phyloP scores from a whole-genome alignment of 2,113 vertebrate genomes.

The Dasyurus viverrinus region DNA sequence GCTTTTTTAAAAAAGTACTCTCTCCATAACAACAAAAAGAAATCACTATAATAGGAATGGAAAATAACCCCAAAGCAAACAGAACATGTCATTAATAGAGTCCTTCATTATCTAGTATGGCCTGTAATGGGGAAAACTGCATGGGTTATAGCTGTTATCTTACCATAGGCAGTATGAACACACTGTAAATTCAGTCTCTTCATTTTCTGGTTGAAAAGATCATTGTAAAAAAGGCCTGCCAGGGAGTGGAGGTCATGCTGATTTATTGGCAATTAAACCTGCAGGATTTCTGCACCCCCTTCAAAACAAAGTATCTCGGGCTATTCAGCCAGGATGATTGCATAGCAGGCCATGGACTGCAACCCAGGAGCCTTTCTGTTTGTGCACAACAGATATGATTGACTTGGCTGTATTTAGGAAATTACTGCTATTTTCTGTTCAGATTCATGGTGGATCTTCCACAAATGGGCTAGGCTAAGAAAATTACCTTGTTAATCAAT shows the following conservation, averaged over 20 bases:
- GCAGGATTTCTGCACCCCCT: constrained; percentile 90
- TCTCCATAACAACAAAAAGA: constrained; percentile 75
- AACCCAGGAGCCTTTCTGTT: constrained; percentile 77
- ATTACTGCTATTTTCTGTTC: constrained; percentile 76
- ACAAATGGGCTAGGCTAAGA: constrained; percentile 47
- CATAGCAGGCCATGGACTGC: constrained; percentile 72
- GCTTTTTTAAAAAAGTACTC: constrained; percentile 56
- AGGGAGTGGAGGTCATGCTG: constrained; percentile 92
- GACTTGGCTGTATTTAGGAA: constrained; percentile 79
- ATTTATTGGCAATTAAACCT: constrained; percentile 99
- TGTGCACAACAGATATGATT: constrained; percentile 80
- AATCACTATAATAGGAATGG: constrained; percentile 72
- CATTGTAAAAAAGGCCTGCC: constrained; percentile 86
- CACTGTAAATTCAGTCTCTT: constrained; percentile 94
- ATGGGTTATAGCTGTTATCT: constrained; percentile 90
- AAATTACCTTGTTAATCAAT: constrained; percentile 67
- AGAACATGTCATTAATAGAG: constrained; percentile 91
- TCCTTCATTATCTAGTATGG: constrained; percentile 91
- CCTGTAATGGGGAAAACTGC: constrained; percentile 86
- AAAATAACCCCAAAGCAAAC: constrained; percentile 88
- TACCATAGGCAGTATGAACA: constrained; percentile 85
- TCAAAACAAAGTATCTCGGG: constrained; percentile 84
- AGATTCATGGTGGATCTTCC: constrained; percentile 61
- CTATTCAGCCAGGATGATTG: constrained; percentile 81
- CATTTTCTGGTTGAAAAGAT: constrained; percentile 97